Evolutionary conservation across 2,888 invertebrate species (phyloP), one percentile per base, ranked within the genome.

Genomic region (Cataglyphis altisquamis): DNA sequence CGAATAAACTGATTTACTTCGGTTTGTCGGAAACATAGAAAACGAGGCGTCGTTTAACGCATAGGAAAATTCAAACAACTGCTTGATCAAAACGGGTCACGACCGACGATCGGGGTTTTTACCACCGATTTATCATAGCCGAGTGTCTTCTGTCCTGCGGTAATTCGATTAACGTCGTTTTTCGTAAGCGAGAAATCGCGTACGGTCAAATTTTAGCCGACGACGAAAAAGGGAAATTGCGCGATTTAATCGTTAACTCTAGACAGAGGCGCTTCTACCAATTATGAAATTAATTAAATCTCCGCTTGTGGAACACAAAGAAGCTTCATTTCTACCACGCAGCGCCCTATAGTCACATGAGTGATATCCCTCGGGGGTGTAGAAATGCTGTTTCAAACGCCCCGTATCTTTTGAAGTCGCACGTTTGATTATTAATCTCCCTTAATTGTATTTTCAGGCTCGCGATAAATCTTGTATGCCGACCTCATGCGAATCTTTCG

Each of bases 381-480:
- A 15, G 57, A 70, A 70, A 70, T 41, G 32, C 45, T 48, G 45
- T 39, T 77, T 77, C 78, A 68, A 78, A 45, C 36, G 6, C 45
- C 48, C 48, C n/a, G 39, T 77, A 21, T 25, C 70, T 70, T 80
- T 70, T 70, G 60, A 70, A 70, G 78, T 70, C 70, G 32, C 70
- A 48, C 70, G 21, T 55, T 80, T 80, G 45, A 82, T 82, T 82
- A 82, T 83, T 66, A 66, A 82, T 82, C 52, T 41, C 25, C 41
- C 9, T 41, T 83, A 83, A 83, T 63, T 82, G 36, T 45, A 21
- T 80, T 72, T 32, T 21, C 72, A n/a, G 45, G 41, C 36, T 29
- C 48, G 83, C 55, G 52, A 83, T 67, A 62, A 70, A 83, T 83
- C n/a, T 67, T 32, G 25, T 62, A 41, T 12, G 32, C n/a, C 25